These are phyloP conservation scores for Arge pagana DNA, from an alignment of 2,888 invertebrate species.

Conservation along the genomic window DNA sequence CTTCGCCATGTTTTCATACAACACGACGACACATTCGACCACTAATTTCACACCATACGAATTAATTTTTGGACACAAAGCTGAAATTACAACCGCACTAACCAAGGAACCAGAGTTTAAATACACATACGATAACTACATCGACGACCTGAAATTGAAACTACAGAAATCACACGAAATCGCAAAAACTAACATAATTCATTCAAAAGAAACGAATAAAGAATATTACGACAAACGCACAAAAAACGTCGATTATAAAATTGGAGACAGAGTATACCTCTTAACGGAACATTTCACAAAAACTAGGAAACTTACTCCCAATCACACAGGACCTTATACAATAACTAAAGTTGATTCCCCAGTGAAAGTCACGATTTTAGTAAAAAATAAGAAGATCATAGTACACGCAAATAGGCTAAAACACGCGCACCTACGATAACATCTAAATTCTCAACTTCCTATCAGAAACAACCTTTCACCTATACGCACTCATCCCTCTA, in stretches of 20 bases:
- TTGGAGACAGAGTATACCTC: slow-evolving; percentile 33
- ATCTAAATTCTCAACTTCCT: neutral
- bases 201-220: slow-evolving; percentile 35
- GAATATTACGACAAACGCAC: slow-evolving; percentile 31
- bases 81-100: slow-evolving; percentile 35
- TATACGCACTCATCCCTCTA: slow-evolving; percentile 9
- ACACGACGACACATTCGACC: slow-evolving; percentile 38
- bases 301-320: slow-evolving; percentile 27
- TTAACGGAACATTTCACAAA: slow-evolving; percentile 22
- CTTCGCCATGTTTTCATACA: slow-evolving; percentile 41
- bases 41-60: slow-evolving; percentile 43
- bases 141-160: slow-evolving; percentile 32
- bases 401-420: too few relatives aligned
- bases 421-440: neutral
- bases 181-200: slow-evolving; percentile 34
- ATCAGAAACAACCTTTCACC: neutral
- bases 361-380: slow-evolving; percentile 31
- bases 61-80: slow-evolving; percentile 38
- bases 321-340: too few relatives aligned
- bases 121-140: slow-evolving; percentile 40
- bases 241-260: slow-evolving; percentile 25
- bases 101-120: slow-evolving; percentile 37
- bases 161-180: slow-evolving; percentile 34
- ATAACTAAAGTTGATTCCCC: slow-evolving; percentile 30
- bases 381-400: too few relatives aligned